Evolutionary conservation across 2,888 invertebrate genomes (phyloP).

Genomic region (Aphrophora alni): DNA sequence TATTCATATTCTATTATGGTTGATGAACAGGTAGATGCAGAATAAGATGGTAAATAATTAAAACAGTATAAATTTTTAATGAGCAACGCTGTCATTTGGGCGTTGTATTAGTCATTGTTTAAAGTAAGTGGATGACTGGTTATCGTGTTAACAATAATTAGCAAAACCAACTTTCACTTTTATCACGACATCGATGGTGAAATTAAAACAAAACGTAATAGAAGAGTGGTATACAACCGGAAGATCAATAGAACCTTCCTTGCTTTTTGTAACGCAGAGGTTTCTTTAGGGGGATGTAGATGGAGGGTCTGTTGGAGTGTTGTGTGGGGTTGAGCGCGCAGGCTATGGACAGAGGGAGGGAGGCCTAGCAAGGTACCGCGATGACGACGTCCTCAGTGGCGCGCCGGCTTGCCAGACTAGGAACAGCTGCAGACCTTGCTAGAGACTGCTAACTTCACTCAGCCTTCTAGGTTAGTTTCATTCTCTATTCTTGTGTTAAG

Average conservation of each 20-base stretch:
- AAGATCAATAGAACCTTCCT: background rate
- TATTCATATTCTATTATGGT: too few species aligned
- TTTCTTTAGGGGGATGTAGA: background rate
- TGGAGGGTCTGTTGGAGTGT: background rate
- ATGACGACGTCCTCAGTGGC: background rate
- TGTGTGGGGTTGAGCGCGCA: conserved; percentile 9
- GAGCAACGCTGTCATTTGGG: too few species aligned
- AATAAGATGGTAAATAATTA: too few species aligned
- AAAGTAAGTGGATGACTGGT: background rate
- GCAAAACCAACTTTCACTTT: background rate
- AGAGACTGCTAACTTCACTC: background rate
- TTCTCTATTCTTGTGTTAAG: background rate
- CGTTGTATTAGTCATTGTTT: too few species aligned
- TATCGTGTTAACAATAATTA: background rate
- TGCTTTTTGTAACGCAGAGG: background rate
- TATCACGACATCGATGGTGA: background rate
- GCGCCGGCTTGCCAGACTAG: conserved; percentile 2
- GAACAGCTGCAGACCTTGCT: background rate
- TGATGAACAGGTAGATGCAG: too few species aligned
- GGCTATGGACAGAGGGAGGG: background rate
- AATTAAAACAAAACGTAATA: background rate
- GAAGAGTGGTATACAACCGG: background rate
- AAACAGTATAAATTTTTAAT: too few species aligned
- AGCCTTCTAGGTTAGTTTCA: background rate
- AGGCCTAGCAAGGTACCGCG: background rate